A percentile compares a stretch with the other conserved stretches of the same genome.
Evolutionary conservation across 1,140 invertebrate genomes (phyloP).

Genomic region (Pseudomyrmex pallidus): DNA sequence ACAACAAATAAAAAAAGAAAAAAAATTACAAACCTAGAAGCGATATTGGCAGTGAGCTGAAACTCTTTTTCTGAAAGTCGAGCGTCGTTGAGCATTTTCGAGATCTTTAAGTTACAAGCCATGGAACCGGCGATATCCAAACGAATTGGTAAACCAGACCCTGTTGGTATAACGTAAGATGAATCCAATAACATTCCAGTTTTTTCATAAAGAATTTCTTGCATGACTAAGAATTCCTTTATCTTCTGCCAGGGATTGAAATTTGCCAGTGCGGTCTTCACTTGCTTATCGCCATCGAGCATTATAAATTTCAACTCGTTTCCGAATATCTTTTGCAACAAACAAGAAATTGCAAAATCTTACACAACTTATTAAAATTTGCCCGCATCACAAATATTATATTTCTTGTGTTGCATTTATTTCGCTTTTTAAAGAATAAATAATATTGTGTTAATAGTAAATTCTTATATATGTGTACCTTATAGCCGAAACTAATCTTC

Average conservation of each 20-base stretch:
- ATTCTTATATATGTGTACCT: conserved; percentile 68
- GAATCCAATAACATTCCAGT: conserved; percentile 93
- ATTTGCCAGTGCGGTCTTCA: conserved; percentile 86
- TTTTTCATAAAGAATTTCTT: conserved; percentile 92
- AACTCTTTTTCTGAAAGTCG: conserved; percentile 86
- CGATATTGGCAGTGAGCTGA: conserved; percentile 91
- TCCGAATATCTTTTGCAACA: conserved; percentile 87
- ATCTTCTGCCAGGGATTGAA: conserved; percentile 89
- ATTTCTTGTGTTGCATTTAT: too few relatives aligned
- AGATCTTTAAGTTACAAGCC: conserved; percentile 92
- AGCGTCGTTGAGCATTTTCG: conserved; percentile 87
- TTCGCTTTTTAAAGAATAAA: background rate
- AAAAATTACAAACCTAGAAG: conserved; percentile 87
- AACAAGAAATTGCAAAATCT: background rate
- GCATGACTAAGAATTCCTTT: conserved; percentile 90
- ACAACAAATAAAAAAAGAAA: background rate
- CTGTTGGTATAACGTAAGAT: conserved; percentile 93
- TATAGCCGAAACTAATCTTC: conserved; percentile 86
- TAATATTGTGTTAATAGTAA: conserved; percentile 1
- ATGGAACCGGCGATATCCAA: conserved; percentile 94
- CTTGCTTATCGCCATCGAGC: conserved; percentile 89
- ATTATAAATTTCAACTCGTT: conserved; percentile 91
- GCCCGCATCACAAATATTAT: too few relatives aligned
- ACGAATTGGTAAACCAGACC: conserved; percentile 92
- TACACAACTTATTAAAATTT: background rate